Evolutionary conservation across 2,888 invertebrate species (phyloP).

Genomic region (Dynastes hyllus): DNA sequence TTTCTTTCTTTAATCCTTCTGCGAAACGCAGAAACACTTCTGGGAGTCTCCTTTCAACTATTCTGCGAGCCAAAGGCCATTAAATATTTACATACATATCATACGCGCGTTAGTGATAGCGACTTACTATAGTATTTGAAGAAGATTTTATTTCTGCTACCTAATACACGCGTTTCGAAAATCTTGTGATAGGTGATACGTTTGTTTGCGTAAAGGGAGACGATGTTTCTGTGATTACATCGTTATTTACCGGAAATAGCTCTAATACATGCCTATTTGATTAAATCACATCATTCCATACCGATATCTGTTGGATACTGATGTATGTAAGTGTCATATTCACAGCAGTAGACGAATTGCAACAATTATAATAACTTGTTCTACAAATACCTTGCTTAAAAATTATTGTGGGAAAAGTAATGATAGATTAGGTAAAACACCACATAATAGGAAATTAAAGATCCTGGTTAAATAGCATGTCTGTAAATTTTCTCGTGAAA

Average conservation of each 20-base stretch:
- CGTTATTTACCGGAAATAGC: background rate
- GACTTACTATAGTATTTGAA: background rate
- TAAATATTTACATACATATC: background rate
- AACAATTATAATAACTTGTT: no score
- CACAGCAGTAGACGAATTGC: no score
- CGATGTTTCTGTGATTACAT: background rate
- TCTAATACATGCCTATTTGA: no score
- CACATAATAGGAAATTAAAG: no score
- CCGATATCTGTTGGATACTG: no score
- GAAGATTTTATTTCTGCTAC: conserved; percentile 9
- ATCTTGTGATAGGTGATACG: background rate
- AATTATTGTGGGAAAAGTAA: no score
- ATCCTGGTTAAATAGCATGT: no score
- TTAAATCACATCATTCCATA: no score
- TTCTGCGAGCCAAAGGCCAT: background rate
- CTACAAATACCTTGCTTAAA: no score
- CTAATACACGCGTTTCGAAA: background rate
- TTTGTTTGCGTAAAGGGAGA: background rate
- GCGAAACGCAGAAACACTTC: conserved; percentile 25
- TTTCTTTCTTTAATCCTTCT: conserved; percentile 29
- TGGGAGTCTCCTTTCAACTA: conserved; percentile 9
- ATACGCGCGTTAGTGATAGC: background rate
- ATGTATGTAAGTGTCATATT: no score
- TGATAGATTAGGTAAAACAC: no score
- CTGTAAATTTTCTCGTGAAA: no score